phyloP scores from a whole-genome alignment of 2,797 vertebrate species.

The Syngnathus rostellatus region DNA sequence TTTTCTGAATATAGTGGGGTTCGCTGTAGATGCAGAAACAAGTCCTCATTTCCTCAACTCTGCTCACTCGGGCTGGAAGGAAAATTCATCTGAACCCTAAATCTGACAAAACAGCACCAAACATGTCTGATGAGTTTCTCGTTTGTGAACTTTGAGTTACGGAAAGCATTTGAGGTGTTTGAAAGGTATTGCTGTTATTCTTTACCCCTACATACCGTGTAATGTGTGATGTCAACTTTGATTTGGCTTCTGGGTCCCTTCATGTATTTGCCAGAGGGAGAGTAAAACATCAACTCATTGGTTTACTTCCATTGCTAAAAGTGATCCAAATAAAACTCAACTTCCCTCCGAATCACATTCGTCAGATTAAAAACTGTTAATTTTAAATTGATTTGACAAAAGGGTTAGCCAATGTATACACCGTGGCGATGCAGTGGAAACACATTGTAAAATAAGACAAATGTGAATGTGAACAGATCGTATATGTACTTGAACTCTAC shows the following conservation, averaged over 20 bases:
- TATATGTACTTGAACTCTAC: too few species aligned
- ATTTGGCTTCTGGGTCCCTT: background rate
- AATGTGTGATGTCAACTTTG: background rate
- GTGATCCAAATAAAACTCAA: background rate
- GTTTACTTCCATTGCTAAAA: background rate
- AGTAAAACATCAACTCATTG: background rate
- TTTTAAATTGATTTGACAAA: too few species aligned
- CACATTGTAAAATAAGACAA: background rate
- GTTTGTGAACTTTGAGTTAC: conserved; percentile 20
- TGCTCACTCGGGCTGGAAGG: conserved; percentile 31
- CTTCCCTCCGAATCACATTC: background rate
- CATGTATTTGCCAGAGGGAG: background rate
- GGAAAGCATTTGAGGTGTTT: conserved; percentile 19
- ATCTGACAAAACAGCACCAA: conserved; percentile 16
- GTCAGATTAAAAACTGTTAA: too few species aligned
- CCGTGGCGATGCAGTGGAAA: too few species aligned
- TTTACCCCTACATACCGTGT: conserved; percentile 14
- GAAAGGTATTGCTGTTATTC: conserved; percentile 9
- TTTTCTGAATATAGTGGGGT: conserved; percentile 47
- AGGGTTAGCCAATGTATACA: background rate
- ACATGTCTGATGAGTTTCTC: conserved; percentile 17
- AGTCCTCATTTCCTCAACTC: conserved; percentile 38
- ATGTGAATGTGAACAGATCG: background rate
- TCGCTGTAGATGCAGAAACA: conserved; percentile 46
- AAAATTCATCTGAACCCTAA: conserved; percentile 25